These are phyloP conservation scores for Muscidifurax raptorellus DNA, from an alignment of 1,140 invertebrate genomes.

Conservation along the genomic window DNA sequence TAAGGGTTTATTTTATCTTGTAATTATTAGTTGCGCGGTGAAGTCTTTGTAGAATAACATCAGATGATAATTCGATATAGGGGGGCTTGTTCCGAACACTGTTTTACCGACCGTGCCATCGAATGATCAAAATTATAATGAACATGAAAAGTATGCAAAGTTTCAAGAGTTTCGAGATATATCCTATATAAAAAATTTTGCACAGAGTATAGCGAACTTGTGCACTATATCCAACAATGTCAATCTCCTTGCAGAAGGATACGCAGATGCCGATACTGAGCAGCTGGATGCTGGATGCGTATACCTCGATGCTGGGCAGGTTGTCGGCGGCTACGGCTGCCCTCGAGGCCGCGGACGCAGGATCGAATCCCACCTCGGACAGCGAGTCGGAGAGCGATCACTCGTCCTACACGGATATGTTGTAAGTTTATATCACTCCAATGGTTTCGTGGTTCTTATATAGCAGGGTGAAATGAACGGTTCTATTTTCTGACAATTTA, in stretches of 20 bases:
- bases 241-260: slow-evolving; percentile 59
- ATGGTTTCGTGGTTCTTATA: too few species aligned
- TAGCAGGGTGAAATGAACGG: too few species aligned
- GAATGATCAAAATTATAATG: too few species aligned
- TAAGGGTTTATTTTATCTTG: not conserved
- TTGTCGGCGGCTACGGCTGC: slow-evolving; percentile 71
- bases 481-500: too few species aligned
- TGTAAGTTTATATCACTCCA: slow-evolving; percentile 35
- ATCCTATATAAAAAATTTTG: not conserved
- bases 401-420: slow-evolving; percentile 71
- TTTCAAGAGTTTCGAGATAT: not conserved
- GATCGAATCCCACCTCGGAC: slow-evolving; percentile 68
- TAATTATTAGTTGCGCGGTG: too few species aligned
- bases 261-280: slow-evolving; percentile 69
- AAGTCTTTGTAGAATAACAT: too few species aligned
- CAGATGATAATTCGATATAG: too few species aligned
- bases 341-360: slow-evolving; percentile 65
- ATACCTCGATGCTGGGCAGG: slow-evolving; percentile 73
- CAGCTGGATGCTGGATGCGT: slow-evolving; percentile 71
- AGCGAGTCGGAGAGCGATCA: slow-evolving; percentile 72
- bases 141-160: too few species aligned
- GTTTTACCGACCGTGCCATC: too few species aligned
- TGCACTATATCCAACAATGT: not conserved
- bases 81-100: too few species aligned
- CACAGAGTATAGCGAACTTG: too few species aligned